A percentile compares a stretch with the other conserved stretches of the same genome.
phyloP scores from a whole-genome alignment of 2,113 vertebrate species.

The Morone saxatilis region DNA sequence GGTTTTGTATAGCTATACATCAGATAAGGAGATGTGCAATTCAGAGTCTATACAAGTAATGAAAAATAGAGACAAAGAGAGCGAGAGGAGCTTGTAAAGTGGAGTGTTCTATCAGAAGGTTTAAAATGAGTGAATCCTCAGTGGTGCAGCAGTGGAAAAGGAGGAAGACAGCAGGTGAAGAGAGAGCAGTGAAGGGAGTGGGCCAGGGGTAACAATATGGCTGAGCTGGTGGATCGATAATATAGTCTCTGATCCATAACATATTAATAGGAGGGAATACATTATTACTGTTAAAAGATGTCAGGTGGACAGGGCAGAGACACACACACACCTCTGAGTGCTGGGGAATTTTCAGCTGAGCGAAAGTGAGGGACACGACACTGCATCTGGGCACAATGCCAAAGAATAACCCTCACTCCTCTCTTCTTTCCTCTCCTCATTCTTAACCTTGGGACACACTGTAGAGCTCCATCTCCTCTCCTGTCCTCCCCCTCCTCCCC shows the following conservation, averaged over 20 bases:
- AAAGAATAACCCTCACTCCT: conserved; percentile 46
- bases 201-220: conserved; percentile 37
- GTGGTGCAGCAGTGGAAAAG: conserved; percentile 20
- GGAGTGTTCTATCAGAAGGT: not conserved
- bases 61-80: not conserved
- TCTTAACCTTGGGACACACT: conserved; percentile 32
- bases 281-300: conserved; percentile 78
- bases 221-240: conserved; percentile 70
- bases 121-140: not conserved
- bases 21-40: not conserved
- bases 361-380: conserved; percentile 67
- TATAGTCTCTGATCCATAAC: conserved; percentile 72
- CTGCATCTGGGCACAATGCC: conserved; percentile 70
- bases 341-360: conserved; percentile 47
- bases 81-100: not conserved
- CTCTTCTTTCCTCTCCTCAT: conserved; percentile 18
- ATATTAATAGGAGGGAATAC: conserved; percentile 75
- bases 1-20: not conserved
- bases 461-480: conserved; percentile 12
- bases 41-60: not conserved
- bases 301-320: conserved; percentile 55
- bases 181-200: conserved; percentile 4
- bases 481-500: not conserved
- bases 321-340: conserved; percentile 37
- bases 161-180: conserved; percentile 25